Base-by-base conservation (phyloP, 2,888 invertebrate genomes). In the Hypolimnas misippus region DNA sequence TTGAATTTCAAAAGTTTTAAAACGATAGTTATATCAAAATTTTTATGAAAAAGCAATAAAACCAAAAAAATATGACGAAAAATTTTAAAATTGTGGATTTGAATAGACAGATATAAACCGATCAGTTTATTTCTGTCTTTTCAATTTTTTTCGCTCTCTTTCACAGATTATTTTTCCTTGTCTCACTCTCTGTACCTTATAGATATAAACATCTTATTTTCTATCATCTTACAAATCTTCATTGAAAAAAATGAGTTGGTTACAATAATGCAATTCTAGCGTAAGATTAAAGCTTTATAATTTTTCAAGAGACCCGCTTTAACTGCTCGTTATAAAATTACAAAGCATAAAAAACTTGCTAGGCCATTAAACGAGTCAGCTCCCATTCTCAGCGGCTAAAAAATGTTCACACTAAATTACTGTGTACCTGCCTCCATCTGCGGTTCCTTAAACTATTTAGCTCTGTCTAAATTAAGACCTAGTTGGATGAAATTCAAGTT, bases 331-430 rank as follows among this genome's bases (percentile, higher is more conserved):
- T 38, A 3, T 38, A n/a, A n/a, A n/a, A 38, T 33, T 33, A 33
- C 33, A 33, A 6, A 8, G 33, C 8, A 8, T 35, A 2, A 35
- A n/a, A 25, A 38, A 38, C 35, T n/a, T n/a, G 35, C n/a, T 42
- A 42, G 31, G 38, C 19, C 29, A 19, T 35, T 57, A 42, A 57
- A 17, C 40, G 10, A 42, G 42, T 17, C 42, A 2, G 31, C 51
- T 38, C 50, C 42, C 40, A 31, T 51, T 42, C 38, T 33, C 19
- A 29, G 51, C 16, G 12, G 17, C 19, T 42, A 29, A 17, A 52
- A 49, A 31, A 46, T 44, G 33, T 59, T 59, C 58, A 57, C 50
- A 58, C 52, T 52, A 51, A 58, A 58, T 58, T 58, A 58, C 51
- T 52, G 25, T 33, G 16, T 52, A 52, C 44, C 52, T 59, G 44